These are phyloP conservation scores for Acleris literana DNA, from an alignment of 2,888 invertebrate species.

Conservation along the genomic window DNA sequence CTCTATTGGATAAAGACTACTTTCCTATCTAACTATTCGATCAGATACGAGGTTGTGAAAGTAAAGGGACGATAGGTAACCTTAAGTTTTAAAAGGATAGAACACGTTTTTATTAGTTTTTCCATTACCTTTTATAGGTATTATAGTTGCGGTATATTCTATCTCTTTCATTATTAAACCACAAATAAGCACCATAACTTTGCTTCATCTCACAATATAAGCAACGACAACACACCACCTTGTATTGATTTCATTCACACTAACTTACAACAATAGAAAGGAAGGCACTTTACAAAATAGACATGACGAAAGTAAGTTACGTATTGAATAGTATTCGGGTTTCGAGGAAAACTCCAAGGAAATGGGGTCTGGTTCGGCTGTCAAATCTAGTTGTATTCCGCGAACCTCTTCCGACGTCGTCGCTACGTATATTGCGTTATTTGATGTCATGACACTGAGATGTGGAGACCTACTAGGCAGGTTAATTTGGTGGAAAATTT, in stretches of 20 bases:
- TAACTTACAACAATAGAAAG: conserved; percentile 25
- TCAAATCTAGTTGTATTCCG: conserved; percentile 35
- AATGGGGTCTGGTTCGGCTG: conserved; percentile 36
- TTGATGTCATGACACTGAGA: neutral
- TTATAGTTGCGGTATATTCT: too few relatives aligned
- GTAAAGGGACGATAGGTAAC: too few relatives aligned
- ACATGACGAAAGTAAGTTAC: conserved; percentile 25
- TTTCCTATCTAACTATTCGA: too few relatives aligned
- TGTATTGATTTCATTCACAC: conserved; percentile 20
- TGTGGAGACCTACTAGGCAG: neutral
- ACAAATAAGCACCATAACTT: too few relatives aligned
- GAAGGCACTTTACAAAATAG: conserved; percentile 24
- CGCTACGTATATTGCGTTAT: conserved; percentile 18
- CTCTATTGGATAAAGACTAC: too few relatives aligned
- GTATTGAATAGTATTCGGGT: neutral
- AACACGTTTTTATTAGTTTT: too few relatives aligned
- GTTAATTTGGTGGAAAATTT: too few relatives aligned
- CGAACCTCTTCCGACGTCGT: conserved; percentile 10
- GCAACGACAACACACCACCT: neutral
- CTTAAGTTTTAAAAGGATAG: too few relatives aligned
- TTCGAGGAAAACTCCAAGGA: conserved; percentile 17
- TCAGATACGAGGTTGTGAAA: too few relatives aligned
- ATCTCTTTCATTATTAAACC: too few relatives aligned
- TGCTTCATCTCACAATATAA: neutral
- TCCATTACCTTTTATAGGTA: too few relatives aligned